These are phyloP conservation scores for Ridgeia piscesae DNA, from an alignment of 1,140 invertebrate genomes.

Conservation along the genomic window DNA sequence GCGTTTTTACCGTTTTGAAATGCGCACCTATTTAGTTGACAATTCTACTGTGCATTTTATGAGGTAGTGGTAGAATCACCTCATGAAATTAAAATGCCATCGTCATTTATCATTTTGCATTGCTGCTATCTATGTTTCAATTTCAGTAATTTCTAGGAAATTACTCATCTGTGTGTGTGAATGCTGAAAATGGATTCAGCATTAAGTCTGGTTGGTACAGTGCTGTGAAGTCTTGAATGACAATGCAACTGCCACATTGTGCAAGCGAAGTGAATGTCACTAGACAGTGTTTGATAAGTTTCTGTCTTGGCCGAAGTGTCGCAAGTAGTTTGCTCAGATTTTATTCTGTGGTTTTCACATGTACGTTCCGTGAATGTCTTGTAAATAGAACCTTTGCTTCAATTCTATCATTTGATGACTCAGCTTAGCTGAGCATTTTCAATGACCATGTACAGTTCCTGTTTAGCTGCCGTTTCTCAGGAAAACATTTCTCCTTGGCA, in stretches of 20 bases:
- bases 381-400: background rate
- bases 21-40: background rate
- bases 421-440: background rate
- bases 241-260: background rate
- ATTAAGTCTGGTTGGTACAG: background rate
- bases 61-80: background rate
- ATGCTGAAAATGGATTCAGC: background rate
- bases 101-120: background rate
- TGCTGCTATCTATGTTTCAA: background rate
- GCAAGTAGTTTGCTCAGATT: background rate
- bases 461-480: background rate
- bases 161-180: background rate
- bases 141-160: background rate
- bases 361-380: background rate
- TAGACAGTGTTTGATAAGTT: background rate
- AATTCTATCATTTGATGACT: background rate
- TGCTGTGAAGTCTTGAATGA: background rate
- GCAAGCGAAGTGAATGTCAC: background rate
- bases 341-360: background rate
- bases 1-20: background rate
- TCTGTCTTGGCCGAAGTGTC: background rate
- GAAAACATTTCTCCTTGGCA: background rate
- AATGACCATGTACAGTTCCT: background rate
- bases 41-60: background rate
- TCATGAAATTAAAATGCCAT: background rate